Evolutionary conservation across 2,888 invertebrate genomes (phyloP).

Genomic region (Petrolisthes manimaculis): DNA sequence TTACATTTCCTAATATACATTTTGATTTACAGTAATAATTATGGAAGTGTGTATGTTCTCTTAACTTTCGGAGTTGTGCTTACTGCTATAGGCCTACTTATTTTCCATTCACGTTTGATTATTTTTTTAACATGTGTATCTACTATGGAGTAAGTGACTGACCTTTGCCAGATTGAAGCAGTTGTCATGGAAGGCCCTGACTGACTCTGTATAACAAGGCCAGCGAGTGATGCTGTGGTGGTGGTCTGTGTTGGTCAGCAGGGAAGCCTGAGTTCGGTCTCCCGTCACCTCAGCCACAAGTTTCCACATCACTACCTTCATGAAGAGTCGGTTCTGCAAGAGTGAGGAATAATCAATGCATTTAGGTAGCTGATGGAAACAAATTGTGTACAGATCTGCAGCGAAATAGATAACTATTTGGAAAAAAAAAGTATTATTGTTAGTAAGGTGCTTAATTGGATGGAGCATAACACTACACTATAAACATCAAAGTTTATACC

Average conservation of each 20-base stretch:
- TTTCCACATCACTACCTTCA: slow-evolving; percentile 12
- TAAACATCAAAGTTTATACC: neutral
- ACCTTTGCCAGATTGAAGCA: slow-evolving; percentile 34
- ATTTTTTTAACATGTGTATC: neutral
- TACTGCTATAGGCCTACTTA: too few species aligned
- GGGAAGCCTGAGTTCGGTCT: neutral
- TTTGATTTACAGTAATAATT: too few species aligned
- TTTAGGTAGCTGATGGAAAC: too few species aligned
- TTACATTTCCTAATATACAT: too few species aligned
- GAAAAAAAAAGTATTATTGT: too few species aligned
- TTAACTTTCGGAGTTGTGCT: too few species aligned
- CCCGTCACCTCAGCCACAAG: slow-evolving; percentile 22
- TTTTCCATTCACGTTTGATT: too few species aligned
- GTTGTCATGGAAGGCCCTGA: slow-evolving; percentile 13
- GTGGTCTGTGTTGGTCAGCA: slow-evolving; percentile 2
- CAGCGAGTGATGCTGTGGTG: slow-evolving; percentile 18
- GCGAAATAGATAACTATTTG: too few species aligned
- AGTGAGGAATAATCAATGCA: neutral
- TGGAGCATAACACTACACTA: neutral
- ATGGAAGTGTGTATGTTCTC: too few species aligned
- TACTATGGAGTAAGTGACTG: neutral
- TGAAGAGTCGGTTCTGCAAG: slow-evolving; percentile 6
- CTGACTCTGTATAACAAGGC: slow-evolving; percentile 11
- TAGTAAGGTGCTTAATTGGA: neutral
- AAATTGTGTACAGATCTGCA: too few species aligned